Evolutionary conservation across 2,888 invertebrate genomes (phyloP), one percentile per base, ranked within the genome.

Genomic region (Lithophane leautieri): DNA sequence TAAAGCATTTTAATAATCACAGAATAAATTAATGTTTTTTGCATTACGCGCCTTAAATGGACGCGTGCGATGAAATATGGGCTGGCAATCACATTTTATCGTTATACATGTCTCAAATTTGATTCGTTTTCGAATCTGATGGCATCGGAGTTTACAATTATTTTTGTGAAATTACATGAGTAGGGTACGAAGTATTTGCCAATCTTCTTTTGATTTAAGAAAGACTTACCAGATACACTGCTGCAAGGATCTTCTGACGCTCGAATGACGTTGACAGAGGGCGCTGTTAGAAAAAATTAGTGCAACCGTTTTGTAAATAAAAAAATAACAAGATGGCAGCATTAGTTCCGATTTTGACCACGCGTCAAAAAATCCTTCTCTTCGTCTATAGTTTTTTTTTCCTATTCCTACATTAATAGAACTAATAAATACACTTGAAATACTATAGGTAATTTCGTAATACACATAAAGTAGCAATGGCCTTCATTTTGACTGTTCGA

Each of bases 1-100:
- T 79, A 76, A 74, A 90, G 71, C 81, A 82, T 84, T 88, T 88
- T 87, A 88, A 82, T 82, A 78, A 82, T 78, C 70, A 76, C 73
- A 69, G 68, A 76, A 79, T 69, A 73, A 75, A 78, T 75, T 72
- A 76, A 78, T 79, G 28, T 77, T 75, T 75, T 82, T 76, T 78
- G 44, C 65, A 76, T 25, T 52, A 16, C 28, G n/a, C 11, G 19
- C 25, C 42, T 60, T 66, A 47, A 69, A 65, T 77, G 34, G 69
- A 66, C 40, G 40, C 62, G 22, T 44, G 60, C 25, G 40, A 67
- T 77, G 63, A 62, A 70, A 68, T 81, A 73, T 70, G 47, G 9
- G 60, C 14, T 42, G 34, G 42, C 25, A 70, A 67, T 70, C 63
- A 11, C 25, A 56, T 56, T 19, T 50, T 63, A 65, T 22, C 54